Conservation (phyloP, 2,797 vertebrate genomes). For the Epinephelus awoara region DNA sequence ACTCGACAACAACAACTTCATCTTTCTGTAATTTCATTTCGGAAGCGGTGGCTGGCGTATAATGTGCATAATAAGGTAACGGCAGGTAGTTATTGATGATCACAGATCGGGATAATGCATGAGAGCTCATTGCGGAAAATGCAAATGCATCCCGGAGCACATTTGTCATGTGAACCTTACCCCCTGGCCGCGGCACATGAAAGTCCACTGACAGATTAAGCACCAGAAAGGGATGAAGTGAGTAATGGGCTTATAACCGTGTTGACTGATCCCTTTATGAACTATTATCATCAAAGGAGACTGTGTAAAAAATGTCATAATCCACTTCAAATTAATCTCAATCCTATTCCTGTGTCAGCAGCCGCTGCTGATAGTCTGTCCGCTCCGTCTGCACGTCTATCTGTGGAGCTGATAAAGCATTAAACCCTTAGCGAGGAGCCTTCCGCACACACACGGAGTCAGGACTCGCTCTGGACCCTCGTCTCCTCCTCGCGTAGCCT, state of each 20-base stretch:
- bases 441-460: conserved; percentile 6
- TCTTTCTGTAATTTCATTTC: conserved; percentile 69
- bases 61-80: conserved; percentile 61
- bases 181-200: conserved; percentile 31
- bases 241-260: conserved; percentile 64
- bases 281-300: conserved; percentile 70
- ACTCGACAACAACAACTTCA: conserved; percentile 61
- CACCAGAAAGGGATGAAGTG: conserved; percentile 41
- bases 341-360: conserved; percentile 52
- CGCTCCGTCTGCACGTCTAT: conserved; percentile 32
- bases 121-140: conserved; percentile 42
- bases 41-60: conserved; percentile 30
- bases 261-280: conserved; percentile 72
- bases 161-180: conserved; percentile 48
- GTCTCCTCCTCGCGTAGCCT: conserved; percentile 11
- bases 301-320: conserved; percentile 61
- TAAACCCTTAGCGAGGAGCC: conserved; percentile 22
- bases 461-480: conserved; percentile 24
- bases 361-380: conserved; percentile 42
- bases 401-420: conserved; percentile 54
- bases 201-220: conserved; percentile 57
- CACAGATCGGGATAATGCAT: conserved; percentile 32
- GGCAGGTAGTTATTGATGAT: conserved; percentile 64
- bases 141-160: conserved; percentile 41
- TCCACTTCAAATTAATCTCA: conserved; percentile 71